phyloP scores from a whole-genome alignment of 2,888 invertebrate species.

The Nebria salina region DNA sequence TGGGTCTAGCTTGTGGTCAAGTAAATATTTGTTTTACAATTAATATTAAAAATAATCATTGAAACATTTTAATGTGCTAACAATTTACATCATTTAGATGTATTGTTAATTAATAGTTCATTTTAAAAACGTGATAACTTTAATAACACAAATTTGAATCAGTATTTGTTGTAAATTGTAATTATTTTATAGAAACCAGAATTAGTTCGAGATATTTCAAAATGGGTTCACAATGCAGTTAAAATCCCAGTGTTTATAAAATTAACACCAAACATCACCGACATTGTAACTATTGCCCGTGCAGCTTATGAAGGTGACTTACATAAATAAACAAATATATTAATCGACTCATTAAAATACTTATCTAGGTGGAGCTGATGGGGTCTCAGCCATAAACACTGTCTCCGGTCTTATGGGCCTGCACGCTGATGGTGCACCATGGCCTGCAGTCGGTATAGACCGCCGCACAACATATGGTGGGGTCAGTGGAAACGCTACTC shows the following conservation, averaged over 20 bases:
- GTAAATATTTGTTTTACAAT: constrained; percentile 60
- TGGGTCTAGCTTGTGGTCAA: constrained; percentile 99
- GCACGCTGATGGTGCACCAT: constrained; percentile 81
- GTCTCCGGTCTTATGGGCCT: constrained; percentile 95
- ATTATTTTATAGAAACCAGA: constrained; percentile 75
- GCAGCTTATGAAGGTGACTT: constrained; percentile 86
- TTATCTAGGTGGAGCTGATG: constrained; percentile 82
- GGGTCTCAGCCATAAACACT: constrained; percentile 98
- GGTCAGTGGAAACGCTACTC: constrained; percentile 88
- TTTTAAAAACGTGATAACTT: too few relatives aligned
- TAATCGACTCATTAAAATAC: neutral
- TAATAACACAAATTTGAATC: too few relatives aligned
- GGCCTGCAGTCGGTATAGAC: constrained; percentile 89
- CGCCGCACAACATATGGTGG: constrained; percentile 94
- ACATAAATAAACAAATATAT: neutral
- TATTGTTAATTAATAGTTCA: too few relatives aligned
- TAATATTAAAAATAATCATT: neutral
- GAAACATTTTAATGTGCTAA: too few relatives aligned
- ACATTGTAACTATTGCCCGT: constrained; percentile 86
- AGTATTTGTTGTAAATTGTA: neutral
- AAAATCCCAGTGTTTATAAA: constrained; percentile 97
- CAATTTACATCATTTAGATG: too few relatives aligned
- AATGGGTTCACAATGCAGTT: constrained; percentile 87
- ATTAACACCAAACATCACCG: constrained; percentile 97
- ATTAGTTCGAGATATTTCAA: constrained; percentile 86